Evolutionary conservation across 2,113 vertebrate genomes (phyloP).

Genomic region (Bubalus kerabau): DNA sequence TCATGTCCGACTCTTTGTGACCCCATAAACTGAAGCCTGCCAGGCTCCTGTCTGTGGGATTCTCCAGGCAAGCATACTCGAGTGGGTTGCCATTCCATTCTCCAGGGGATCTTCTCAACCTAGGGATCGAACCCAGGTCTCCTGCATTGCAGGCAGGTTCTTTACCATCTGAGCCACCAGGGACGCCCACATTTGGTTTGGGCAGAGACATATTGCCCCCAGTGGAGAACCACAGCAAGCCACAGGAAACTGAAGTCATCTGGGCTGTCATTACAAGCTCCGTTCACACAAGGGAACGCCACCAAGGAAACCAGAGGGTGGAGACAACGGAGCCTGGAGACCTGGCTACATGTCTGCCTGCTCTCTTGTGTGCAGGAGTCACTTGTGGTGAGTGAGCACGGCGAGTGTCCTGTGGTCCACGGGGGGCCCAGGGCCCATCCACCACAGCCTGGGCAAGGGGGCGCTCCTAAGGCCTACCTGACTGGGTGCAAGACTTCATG

Average conservation of each 20-base stretch:
- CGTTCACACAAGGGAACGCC: fast-evolving
- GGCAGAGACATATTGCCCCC: not conserved
- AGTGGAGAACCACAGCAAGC: not conserved
- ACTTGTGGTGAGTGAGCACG: fast-evolving
- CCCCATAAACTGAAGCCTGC: not conserved
- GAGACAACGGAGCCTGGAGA: fast-evolving
- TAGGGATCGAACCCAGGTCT: not conserved
- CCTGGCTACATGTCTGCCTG: fast-evolving
- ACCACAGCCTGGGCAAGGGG: fast-evolving
- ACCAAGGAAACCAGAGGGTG: too few species aligned
- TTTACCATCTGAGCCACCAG: not conserved
- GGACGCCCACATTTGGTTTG: not conserved
- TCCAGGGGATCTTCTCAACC: not conserved
- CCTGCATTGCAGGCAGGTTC: not conserved
- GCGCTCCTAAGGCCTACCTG: slow-evolving; percentile 81
- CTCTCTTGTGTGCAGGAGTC: fast-evolving
- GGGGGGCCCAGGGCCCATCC: fast-evolving
- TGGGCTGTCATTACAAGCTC: not conserved
- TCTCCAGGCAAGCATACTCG: not conserved
- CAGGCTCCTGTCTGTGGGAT: not conserved
- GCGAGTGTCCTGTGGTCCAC: fast-evolving
- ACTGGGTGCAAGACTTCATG: slow-evolving; percentile 99
- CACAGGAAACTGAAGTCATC: not conserved
- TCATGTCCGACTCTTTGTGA: not conserved
- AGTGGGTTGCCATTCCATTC: not conserved